A percentile compares a stretch with the other conserved stretches of the same genome.
These are phyloP conservation scores for rabbit (Oryctolagus cuniculus) DNA, from an alignment of 2,113 vertebrate genomes.

Conservation along the genomic window DNA sequence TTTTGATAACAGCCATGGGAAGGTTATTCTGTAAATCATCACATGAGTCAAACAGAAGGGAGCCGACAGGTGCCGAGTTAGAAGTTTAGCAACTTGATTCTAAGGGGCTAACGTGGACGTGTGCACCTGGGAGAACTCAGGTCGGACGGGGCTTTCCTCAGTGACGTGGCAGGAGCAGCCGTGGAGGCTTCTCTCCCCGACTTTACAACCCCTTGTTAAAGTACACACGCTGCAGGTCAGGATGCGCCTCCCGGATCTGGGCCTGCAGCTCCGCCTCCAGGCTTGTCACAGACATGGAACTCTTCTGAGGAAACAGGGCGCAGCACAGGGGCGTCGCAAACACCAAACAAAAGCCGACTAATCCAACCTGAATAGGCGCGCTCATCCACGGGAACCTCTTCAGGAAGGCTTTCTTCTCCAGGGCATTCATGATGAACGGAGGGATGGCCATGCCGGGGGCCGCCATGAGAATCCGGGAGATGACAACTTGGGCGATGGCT, in stretches of 20 bases:
- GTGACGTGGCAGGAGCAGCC: conserved; percentile 11
- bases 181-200: not conserved
- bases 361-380: too few relatives aligned
- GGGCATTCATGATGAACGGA: conserved; percentile 97
- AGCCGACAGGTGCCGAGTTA: not conserved
- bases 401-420: conserved; percentile 98
- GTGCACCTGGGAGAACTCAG: conserved; percentile 59
- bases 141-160: conserved; percentile 43
- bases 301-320: conserved; percentile 98
- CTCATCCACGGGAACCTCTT: too few relatives aligned
- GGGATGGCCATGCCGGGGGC: conserved; percentile 99
- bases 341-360: too few relatives aligned
- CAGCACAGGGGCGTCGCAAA: conserved; percentile 99
- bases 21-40: conserved; percentile 57
- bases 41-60: conserved; percentile 30
- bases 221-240: conserved; percentile 92
- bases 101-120: conserved; percentile 60
- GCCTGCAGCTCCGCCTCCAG: conserved; percentile 96
- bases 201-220: conserved; percentile 98
- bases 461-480: conserved; percentile 99
- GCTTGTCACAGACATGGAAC: conserved; percentile 94
- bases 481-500: conserved; percentile 96
- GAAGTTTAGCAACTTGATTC: conserved; percentile 49
- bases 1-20: conserved; percentile 52
- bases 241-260: conserved; percentile 91